Conservation (phyloP, 2,113 vertebrate genomes). For the Ictalurus furcatus region DNA sequence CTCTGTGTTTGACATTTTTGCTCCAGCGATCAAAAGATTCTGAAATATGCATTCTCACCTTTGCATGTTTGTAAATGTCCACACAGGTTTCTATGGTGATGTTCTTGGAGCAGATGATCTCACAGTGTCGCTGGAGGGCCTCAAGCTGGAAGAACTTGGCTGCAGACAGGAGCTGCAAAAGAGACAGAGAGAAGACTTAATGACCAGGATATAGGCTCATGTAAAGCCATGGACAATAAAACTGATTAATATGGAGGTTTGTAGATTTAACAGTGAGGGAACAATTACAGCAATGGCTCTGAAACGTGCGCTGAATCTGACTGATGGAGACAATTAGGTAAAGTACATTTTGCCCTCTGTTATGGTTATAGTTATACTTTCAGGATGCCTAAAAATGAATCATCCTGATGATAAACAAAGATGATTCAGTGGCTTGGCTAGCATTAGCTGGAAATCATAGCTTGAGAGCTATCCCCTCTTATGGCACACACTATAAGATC, state of each 20-base stretch:
- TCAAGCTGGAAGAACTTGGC: constrained; percentile 80
- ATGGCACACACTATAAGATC: neutral
- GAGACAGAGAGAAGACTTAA: constrained; percentile 26
- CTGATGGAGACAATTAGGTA: neutral
- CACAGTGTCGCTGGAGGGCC: constrained; percentile 80
- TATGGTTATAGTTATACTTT: constrained; percentile 6
- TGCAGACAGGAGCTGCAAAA: constrained; percentile 74
- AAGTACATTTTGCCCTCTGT: neutral
- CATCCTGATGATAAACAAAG: neutral
- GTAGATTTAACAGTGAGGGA: neutral
- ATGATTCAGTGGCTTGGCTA: neutral
- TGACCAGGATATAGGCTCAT: neutral
- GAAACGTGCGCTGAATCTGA: neutral
- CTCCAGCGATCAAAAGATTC: neutral
- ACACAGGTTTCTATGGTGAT: constrained; percentile 76
- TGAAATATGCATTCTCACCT: constrained; percentile 59
- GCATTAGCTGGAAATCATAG: neutral
- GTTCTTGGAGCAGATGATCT: constrained; percentile 82
- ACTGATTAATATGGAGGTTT: neutral
- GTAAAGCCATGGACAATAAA: neutral
- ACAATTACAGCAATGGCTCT: constrained; percentile 6
- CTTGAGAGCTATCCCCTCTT: neutral
- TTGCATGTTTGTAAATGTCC: constrained; percentile 78
- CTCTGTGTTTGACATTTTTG: neutral
- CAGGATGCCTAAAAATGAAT: neutral